A percentile compares a stretch with the other conserved stretches of the same genome.
Conservation (phyloP, 2,888 invertebrate genomes). For the Parnassius mnemosyne region DNA sequence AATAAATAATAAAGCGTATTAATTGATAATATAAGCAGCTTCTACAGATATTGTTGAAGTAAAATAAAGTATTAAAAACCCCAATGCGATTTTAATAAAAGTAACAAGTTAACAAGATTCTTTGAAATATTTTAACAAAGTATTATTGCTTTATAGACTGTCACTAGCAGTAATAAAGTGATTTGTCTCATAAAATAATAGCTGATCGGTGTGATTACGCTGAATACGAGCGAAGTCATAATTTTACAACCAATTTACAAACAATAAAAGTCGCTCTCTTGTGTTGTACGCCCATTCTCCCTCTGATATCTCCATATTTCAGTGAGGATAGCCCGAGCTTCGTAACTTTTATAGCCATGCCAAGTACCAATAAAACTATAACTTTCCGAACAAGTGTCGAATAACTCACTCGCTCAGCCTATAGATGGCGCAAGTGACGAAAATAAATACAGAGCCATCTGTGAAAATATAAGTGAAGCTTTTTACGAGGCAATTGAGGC, state of each 20-base stretch:
- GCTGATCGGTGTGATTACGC: conserved; percentile 75
- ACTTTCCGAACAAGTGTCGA: conserved; percentile 44
- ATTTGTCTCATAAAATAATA: conserved; percentile 75
- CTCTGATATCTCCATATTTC: conserved; percentile 77
- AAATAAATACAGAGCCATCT: conserved; percentile 64
- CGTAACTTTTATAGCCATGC: conserved; percentile 73
- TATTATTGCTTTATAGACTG: conserved; percentile 64
- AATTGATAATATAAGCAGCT: no score
- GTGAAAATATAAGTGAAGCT: conserved; percentile 59
- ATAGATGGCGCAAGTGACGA: conserved; percentile 65
- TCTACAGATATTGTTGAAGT: no score
- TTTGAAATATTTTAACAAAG: conserved; percentile 45
- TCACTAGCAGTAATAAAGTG: conserved; percentile 69
- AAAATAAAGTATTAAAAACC: no score
- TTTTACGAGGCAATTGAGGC: conserved; percentile 72
- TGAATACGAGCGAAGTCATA: conserved; percentile 77
- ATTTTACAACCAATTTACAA: conserved; percentile 82
- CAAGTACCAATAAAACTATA: conserved; percentile 77
- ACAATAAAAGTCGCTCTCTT: conserved; percentile 80
- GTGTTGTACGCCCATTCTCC: conserved; percentile 76
- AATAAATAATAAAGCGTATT: no score
- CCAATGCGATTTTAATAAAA: no score
- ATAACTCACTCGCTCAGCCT: conserved; percentile 45
- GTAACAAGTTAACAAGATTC: no score
- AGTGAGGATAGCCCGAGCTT: conserved; percentile 64